Evolutionary conservation across 2,797 vertebrate genomes (phyloP).

Genomic region (Falco columbarius): DNA sequence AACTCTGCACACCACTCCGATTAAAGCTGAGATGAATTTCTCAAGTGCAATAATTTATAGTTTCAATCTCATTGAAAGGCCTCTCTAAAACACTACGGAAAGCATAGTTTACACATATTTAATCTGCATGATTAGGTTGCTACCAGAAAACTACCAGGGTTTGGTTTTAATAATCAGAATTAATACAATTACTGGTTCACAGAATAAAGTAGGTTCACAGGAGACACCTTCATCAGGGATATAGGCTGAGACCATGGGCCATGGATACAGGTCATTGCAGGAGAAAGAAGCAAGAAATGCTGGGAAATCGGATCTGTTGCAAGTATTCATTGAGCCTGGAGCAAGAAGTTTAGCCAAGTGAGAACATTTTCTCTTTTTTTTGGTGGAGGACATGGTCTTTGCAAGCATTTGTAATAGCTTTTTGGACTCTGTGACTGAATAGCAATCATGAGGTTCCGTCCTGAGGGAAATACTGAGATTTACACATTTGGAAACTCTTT

Average conservation of each 20-base stretch:
- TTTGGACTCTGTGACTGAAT: not conserved
- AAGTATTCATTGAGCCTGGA: not conserved
- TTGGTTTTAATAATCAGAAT: not conserved
- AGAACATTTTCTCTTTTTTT: not conserved
- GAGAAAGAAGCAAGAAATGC: not conserved
- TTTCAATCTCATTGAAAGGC: not conserved
- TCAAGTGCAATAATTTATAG: not conserved
- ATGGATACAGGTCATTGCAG: not conserved
- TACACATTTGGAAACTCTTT: not conserved
- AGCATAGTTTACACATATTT: not conserved
- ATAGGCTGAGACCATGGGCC: not conserved
- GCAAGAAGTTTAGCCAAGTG: not conserved
- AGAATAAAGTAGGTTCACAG: not conserved
- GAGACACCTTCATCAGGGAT: not conserved
- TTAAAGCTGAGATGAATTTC: not conserved
- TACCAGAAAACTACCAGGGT: not conserved
- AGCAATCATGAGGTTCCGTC: fast-evolving
- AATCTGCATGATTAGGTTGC: not conserved
- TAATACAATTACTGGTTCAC: not conserved
- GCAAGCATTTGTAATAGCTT: not conserved
- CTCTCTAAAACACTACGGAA: not conserved
- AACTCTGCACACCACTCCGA: not conserved
- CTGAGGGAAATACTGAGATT: not conserved
- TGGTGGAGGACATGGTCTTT: not conserved
- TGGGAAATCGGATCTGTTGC: not conserved